Conservation (phyloP, 2,888 invertebrate genomes). For the Therioaphis trifolii region DNA sequence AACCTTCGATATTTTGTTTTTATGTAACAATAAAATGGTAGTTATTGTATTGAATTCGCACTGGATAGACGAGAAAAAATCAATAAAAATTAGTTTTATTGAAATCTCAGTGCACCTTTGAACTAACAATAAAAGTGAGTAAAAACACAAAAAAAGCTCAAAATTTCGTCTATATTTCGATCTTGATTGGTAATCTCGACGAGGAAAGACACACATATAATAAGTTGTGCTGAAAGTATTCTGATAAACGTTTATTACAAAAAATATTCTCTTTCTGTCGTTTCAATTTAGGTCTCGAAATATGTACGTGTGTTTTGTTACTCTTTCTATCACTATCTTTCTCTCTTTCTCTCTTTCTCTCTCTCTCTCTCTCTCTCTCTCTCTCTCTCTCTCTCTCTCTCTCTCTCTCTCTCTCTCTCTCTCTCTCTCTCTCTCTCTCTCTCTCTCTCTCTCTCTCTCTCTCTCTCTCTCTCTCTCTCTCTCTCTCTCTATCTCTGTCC, state of each 20-base stretch:
- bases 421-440: neutral
- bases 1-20: no score
- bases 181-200: conserved; percentile 34
- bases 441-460: neutral
- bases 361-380: neutral
- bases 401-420: no score
- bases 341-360: neutral
- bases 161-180: conserved; percentile 8
- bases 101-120: neutral
- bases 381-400: neutral
- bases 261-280: neutral
- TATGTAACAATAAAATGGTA: no score
- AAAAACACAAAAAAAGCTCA: neutral
- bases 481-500: neutral
- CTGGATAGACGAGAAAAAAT: no score
- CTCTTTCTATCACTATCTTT: no score
- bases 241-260: neutral
- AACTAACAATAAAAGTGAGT: conserved; percentile 22
- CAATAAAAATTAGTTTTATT: conserved; percentile 36
- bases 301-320: no score
- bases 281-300: no score
- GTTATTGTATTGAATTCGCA: no score
- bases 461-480: neutral
- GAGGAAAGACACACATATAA: neutral
- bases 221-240: neutral